Base-by-base conservation (phyloP, 2,888 invertebrate species). In the Tromatobia lineatoria region DNA sequence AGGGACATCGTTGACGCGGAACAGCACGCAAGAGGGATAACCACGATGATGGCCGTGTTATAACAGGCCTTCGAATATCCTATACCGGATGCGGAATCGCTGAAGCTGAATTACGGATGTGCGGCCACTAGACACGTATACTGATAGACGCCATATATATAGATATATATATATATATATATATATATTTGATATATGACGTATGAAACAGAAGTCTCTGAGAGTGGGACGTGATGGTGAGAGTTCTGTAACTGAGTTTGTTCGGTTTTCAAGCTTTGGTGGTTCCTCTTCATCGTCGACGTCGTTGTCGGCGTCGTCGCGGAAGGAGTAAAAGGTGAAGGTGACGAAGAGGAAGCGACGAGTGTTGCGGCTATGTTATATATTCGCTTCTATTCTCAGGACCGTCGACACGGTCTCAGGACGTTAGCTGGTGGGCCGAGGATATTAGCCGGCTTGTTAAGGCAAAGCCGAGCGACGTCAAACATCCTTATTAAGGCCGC, bases 211-310 rank as follows among this genome's bases (percentile, higher is more conserved):
- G 78, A 78, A 59, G 70, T 59, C 57, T 7, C 57, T 42, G 18
- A 11, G 18, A 52, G 69, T 29, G 38, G 57, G 57, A 64, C 67
- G 42, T 23, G 57, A n/a, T 20, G 66, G 38, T 77, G 67, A 69
- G 67, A 90, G 90, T 91, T 91, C 89, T 89, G 89, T 92, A 92
- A 93, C 91, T 90, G 89, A 92, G 91, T 92, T 93, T 92, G 90
- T 92, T 92, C 91, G 91, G 88, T 92, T 92, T 92, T 92, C 92
- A 91, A 91, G 91, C 91, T 91, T 91, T 91, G 88, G 89, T 89
- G 90, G 88, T 90, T 91, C 88, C 85, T 87, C 75, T 85, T 88
- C 88, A 83, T 73, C 88, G 70, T 52, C 73, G 76, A 74, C 59
- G 73, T 59, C 42, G 70, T 50, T 67, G 69, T 64, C 69, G 76